Base-by-base conservation (phyloP, 2,113 vertebrate genomes). In the Cheilinus undulatus region DNA sequence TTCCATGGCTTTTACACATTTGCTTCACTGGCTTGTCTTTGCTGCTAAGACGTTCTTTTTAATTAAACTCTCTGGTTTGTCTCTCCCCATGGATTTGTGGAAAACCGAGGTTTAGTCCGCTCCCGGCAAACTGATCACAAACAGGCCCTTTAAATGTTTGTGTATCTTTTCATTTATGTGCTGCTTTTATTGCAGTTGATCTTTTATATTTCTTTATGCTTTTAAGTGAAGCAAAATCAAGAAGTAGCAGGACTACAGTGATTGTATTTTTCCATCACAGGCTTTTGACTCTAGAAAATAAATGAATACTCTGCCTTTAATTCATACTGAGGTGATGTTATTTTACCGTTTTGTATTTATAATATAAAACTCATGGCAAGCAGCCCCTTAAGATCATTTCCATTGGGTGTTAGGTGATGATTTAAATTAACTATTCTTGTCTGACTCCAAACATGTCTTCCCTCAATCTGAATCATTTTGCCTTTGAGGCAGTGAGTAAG, bases 61-160 rank as follows among this genome's bases (percentile, higher is more conserved):
- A 74, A 85, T 83, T 81, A 66, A 34, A 32, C 53, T 69, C 11
- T 13, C 42, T 59, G 51, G 69, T 73, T 72, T 38, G 66, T 69
- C 52, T 36, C 34, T 36, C 7, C 7, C 34, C 11, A 13, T 36
- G 7, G 34, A 12, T 13, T 10, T 20, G 70, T 53, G 69, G 38
- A 61, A 75, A 67, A 67, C 51, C 56, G 57, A 62, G 48, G 38
- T 17, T 24, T 26, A 73, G 73, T 17, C 24, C 69, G 61, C 34
- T 36, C 34, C 34, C 1, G 34, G 60, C 49, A 53, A 32, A 53
- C 57, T 36, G 10, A 36, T 36, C 13, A 11, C 10, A 7, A 36
- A 10, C 11, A 36, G 3, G 34, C 34, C n/a, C 10, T 36, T 5
- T 7, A 75, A 68, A 20, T 53, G 38, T 61, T 53, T 43, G 42